Base-by-base conservation (phyloP, 2,888 invertebrate genomes). In the Eucera pruinosa region DNA sequence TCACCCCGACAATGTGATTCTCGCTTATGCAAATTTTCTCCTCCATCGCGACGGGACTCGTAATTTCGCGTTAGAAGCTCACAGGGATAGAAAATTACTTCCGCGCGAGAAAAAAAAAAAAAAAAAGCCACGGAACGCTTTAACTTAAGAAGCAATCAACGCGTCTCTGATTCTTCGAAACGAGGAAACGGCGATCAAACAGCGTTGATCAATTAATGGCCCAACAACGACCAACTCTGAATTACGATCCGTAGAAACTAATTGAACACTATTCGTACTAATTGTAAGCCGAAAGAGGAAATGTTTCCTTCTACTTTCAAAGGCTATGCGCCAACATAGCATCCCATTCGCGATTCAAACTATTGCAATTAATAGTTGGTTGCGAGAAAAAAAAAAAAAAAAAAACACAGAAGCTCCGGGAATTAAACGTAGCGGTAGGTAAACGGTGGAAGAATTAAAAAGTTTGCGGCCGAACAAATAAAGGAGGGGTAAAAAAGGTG, bases 341-440 rank as follows among this genome's bases (percentile, higher is more conserved):
- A 25, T 39, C 25, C 52, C 30, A 25, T 69, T 58, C 41, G 25
- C 58, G 62, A 79, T 79, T 75, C 60, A 62, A 71, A 71, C 52
- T 52, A 47, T 54, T 64, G 71, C 47, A 75, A 75, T 71, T 75
- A 71, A 30, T 15, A 64, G 30, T 23, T 68, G 27, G 68, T 60
- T 36, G 18, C 30, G n/a, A 45, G 41, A 47, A 36, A 20, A 13
- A 1, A 15, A 33, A 3, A 23, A 36, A 30, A 23, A 25, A 18
- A 36, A 33, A 43, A 27, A 15, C 6, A 27, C 2, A 1, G 23
- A 45, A 61, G n/a, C 15, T 18, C 25, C 6, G 23, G 36, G 45
- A 20, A 18, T 25, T 55, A 33, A 52, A 58, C n/a, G 52, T 36
- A 41, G 9, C 33, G 20, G 27, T n/a, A 41, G 18, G 11, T 30